Base-by-base conservation (phyloP, 2,888 invertebrate species). In the Melangyna quadrimaculata region DNA sequence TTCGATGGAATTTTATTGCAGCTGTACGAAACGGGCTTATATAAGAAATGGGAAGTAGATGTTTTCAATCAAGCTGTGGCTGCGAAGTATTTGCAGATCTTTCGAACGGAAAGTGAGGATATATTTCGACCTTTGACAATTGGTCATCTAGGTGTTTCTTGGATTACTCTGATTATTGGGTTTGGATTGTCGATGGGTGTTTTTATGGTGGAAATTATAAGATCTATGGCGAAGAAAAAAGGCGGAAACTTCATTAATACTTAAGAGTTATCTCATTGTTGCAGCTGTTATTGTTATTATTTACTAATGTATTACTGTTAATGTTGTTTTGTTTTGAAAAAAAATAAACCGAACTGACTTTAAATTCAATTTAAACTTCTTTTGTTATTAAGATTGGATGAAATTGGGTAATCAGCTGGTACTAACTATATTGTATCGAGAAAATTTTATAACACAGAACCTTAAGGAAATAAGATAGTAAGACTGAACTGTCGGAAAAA, bases 1-100 rank as follows among this genome's bases (percentile, higher is more conserved):
- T 79, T 79, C n/a, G 84, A 84, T 5, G 55, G 71, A 2, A 75
- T 84, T 19, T 5, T 84, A 17, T 19, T 84, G 53, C 79, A 84
- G 29, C 17, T 84, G 9, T 84, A 75, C 22, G 79, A 84, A 24
- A 84, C 84, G 17, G 84, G 84, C 0, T 24, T 79, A 71, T 79
- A 59, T 14, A 61, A 43, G 9, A 84, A 84, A 43, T 84, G 84
- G 79, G 75, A 79, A 8, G 72, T 19, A 3, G 75, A 79, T 48
- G 79, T 72, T 14, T 84, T 84, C 7, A 75, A 84, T 32, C 53
- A 72, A 55, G 84, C 79, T 22, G 79, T 79, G 10, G 45, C 65
- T 0, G 61, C 71, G 0, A 84, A 84, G 14, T 84, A 79, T 55
- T 72, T 84, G 17, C 59, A 72, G 7, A 17, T 84, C 12, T 84